Conservation (phyloP, 2,797 vertebrate species). For the Hydrophis major region DNA sequence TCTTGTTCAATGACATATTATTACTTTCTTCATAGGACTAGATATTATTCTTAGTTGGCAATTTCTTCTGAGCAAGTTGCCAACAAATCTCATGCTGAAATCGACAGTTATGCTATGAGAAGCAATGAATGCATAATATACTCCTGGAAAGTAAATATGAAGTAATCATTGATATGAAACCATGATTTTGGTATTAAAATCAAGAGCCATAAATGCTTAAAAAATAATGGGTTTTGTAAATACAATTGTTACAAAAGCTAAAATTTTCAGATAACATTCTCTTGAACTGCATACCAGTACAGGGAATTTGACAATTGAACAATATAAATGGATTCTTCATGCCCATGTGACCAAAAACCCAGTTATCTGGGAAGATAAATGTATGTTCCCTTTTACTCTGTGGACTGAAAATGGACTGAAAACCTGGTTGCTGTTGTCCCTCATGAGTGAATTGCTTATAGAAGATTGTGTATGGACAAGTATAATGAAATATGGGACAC, state of each 20-base stretch:
- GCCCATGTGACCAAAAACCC: not conserved
- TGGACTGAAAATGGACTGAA: not conserved
- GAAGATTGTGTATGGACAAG: not conserved
- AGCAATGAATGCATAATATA: not conserved
- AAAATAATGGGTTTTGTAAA: not conserved
- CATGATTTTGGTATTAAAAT: not conserved
- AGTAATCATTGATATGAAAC: not conserved
- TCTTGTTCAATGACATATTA: not conserved
- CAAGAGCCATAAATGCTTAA: not conserved
- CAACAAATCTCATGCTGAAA: not conserved
- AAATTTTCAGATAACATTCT: not conserved
- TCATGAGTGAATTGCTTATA: not conserved
- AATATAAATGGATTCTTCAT: not conserved
- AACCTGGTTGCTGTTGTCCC: not conserved
- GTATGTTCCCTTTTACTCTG: not conserved
- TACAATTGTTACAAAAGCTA: not conserved
- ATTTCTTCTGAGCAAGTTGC: not conserved
- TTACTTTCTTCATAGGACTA: not conserved
- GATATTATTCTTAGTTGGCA: not conserved
- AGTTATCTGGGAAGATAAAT: not conserved
- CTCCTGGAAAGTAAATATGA: not conserved
- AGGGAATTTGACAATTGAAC: not conserved
- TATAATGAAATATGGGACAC: not conserved
- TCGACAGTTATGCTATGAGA: not conserved
- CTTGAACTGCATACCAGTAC: not conserved